Percentiles rank a stretch among this genome's conserved stretches.
Conservation (phyloP, 1,140 invertebrate species). For the Tetraneura akinire region DNA sequence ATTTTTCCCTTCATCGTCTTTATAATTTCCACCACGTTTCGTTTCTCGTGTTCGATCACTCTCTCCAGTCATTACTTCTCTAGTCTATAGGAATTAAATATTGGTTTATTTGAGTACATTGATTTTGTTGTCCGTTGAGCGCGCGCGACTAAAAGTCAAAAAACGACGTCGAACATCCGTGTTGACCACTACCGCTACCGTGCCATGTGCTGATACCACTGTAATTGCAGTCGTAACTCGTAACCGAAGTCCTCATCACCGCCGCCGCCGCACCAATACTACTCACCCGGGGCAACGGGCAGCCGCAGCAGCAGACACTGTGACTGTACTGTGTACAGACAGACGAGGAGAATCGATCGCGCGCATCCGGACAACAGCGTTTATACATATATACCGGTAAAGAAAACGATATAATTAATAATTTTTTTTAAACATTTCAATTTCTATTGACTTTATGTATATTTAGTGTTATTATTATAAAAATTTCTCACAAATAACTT, state of each 20-base stretch:
- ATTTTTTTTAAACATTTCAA: too few relatives aligned
- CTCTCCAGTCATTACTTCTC: background rate
- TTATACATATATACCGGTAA: background rate
- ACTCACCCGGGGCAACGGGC: conserved; percentile 8
- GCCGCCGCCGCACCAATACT: background rate
- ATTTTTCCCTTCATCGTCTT: background rate
- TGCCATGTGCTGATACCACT: conserved; percentile 28
- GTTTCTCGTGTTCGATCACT: background rate
- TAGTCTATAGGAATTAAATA: background rate
- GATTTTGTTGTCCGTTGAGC: background rate
- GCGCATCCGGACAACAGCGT: background rate
- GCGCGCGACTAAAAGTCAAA: background rate
- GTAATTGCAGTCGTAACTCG: background rate
- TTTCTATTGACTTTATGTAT: too few relatives aligned
- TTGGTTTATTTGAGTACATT: too few relatives aligned
- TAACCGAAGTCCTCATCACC: background rate
- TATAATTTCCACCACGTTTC: background rate
- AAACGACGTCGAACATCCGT: background rate
- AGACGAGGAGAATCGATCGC: conserved; percentile 1
- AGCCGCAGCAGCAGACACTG: background rate
- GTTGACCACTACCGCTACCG: background rate
- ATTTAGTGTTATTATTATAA: too few relatives aligned
- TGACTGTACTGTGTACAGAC: too few relatives aligned
- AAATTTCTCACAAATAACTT: background rate
- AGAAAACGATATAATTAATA: background rate